Evolutionary conservation across 2,888 invertebrate genomes (phyloP).

Genomic region (Drosophila atripex): DNA sequence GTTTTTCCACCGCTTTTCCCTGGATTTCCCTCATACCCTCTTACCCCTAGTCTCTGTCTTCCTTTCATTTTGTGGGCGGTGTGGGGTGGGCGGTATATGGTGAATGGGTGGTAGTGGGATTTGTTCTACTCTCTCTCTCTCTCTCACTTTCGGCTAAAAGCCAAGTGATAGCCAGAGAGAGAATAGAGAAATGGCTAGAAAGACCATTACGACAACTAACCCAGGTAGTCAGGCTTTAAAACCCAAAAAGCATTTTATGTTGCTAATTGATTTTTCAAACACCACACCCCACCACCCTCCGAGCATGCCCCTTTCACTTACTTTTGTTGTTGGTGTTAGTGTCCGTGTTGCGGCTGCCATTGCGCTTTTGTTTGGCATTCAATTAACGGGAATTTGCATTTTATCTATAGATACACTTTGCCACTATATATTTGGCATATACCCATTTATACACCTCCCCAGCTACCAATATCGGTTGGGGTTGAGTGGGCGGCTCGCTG

Average conservation of each 20-base stretch:
- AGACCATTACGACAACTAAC: constrained; percentile 33
- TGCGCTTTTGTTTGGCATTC: constrained; percentile 71
- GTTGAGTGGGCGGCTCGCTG: constrained; percentile 13
- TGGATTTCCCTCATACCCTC: not conserved
- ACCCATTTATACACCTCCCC: not conserved
- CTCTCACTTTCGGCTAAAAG: constrained; percentile 24
- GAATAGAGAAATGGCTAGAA: constrained; percentile 15
- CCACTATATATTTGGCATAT: constrained; percentile 24
- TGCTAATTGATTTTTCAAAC: constrained; percentile 77
- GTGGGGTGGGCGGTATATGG: not conserved
- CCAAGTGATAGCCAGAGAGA: constrained; percentile 11
- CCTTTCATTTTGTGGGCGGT: not conserved
- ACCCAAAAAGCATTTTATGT: constrained; percentile 64
- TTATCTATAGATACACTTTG: constrained; percentile 54
- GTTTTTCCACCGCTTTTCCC: constrained; percentile 58
- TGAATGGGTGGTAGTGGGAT: constrained; percentile 9
- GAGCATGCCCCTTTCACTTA: not conserved
- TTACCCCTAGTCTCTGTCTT: not conserved
- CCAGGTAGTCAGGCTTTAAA: constrained; percentile 36
- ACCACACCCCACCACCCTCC: constrained; percentile 3
- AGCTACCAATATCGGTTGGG: constrained; percentile 1
- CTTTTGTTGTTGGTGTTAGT: not conserved
- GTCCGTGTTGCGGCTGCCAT: constrained; percentile 32
- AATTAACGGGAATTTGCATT: constrained; percentile 76
- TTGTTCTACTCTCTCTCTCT: constrained; percentile 1